Base-by-base conservation (phyloP, 2,113 vertebrate species). In the Condylura cristata region DNA sequence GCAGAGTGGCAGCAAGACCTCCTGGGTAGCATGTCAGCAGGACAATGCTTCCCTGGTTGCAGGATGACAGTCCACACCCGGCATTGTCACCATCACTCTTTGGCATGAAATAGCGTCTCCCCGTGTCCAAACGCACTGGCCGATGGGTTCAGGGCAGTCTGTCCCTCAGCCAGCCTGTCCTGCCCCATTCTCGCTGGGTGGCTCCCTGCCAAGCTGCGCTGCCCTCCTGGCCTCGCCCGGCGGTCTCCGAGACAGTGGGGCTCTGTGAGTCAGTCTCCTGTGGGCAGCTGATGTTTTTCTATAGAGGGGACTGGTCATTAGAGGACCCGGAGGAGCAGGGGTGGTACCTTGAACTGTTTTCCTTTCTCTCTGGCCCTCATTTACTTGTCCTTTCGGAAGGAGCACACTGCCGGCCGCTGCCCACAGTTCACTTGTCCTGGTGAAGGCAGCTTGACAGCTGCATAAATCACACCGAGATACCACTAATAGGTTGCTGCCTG, bases 391-490 rank as follows among this genome's bases (percentile, higher is more conserved):
- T 89, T 96, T 98, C 44, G 46, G 98, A 98, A 98, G 97, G 96
- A 98, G 97, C 96, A 86, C 14, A 61, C 93, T 97, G 95, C 95
- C 97, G 80, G 97, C 97, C 90, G 97, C 97, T 98, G 98, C 98
- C 98, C 97, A 89, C 97, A 98, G 98, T 97, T 98, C 98, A 98
- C 98, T 98, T 98, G 98, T 98, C 97, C 97, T 79, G 95, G 97
- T 98, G 98, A 99, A 98, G 98, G 97, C 98, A 91, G 97, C 97
- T 98, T 98, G 98, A 99, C 98, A 99, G 98, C 98, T 98, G 98
- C 98, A 98, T 99, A 98, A 98, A 99, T 99, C 98, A 98, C 96
- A 60, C 92, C 28, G 96, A 98, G 98, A 98, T 98, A 97, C 97
- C 90, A 89, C 97, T 98, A 98, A 98, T 98, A 98, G 98, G 98